Evolutionary conservation across 2,797 vertebrate genomes (phyloP), one percentile per base, ranked within the genome.

Genomic region (Eulemur coronatus): DNA sequence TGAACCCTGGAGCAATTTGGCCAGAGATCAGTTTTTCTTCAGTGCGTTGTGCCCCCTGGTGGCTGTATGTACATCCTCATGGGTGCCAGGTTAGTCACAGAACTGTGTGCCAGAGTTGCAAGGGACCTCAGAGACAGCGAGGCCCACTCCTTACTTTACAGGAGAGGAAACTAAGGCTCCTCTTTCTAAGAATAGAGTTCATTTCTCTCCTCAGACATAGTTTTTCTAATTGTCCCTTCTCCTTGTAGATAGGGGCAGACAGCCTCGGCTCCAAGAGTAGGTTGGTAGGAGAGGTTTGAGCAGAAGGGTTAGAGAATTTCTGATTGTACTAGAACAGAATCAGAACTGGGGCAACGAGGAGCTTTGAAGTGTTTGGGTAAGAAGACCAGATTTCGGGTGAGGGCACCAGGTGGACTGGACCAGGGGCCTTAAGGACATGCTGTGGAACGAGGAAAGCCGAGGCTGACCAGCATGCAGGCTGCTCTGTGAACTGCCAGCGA

Each of bases 11-110:
- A 92, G 4, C 17, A 26, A 38, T 50, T 15, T 33, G 52, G 38
- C 80, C 59, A 17, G 33, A 70, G 67, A 59, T 70, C 15, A 20
- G 52, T 38, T 88, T 81, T 89, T 73, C 91, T 33, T 61, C 50
- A 5, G 89, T 52, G 85, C 41, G 30, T 59, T 63, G 1, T 82
- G 95, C 97, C 97, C 97, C 94, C 97, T 97, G 52, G 96, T 97
- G 97, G 97, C 76, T 24, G 26, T 41, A 13, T 10, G 28, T 28
- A 5, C 30, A 28, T n/a, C 76, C 52, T 76, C 18, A 0, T 6
- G 46, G 30, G 63, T 5, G 11, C 48, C 13, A 0, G 5, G 20
- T 57, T 52, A 24, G 6, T 41, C 33, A 1, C n/a, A 24, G 33
- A 63, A n/a, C 52, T 38, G 46, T 41, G 2, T 50, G 30, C 26